Conservation (phyloP, 2,888 invertebrate species). For the Leucoma salicis region DNA sequence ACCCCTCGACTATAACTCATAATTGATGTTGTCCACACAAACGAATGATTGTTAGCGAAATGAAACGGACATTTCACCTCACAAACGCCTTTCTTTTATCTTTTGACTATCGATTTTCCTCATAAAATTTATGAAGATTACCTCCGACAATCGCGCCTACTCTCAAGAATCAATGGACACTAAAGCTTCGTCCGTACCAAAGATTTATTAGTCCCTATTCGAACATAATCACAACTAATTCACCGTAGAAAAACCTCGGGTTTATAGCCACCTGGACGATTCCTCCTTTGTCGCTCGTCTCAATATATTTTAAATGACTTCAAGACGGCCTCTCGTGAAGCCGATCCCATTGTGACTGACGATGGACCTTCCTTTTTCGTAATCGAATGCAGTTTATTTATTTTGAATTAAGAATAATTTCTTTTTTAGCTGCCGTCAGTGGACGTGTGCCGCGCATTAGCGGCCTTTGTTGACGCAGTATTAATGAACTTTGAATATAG, state of each 20-base stretch:
- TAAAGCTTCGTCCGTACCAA: constrained; percentile 46
- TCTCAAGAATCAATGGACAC: constrained; percentile 67
- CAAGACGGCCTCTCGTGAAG: constrained; percentile 58
- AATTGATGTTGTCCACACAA: constrained; percentile 41
- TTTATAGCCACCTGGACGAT: constrained; percentile 72
- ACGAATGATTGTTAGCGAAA: constrained; percentile 56
- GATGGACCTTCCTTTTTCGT: constrained; percentile 61
- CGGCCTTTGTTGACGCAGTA: constrained; percentile 65
- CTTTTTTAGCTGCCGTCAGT: constrained; percentile 73
- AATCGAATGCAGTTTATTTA: constrained; percentile 58
- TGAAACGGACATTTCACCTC: constrained; percentile 38
- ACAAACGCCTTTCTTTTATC: constrained; percentile 42
- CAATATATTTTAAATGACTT: constrained; percentile 81
- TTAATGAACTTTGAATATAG: constrained; percentile 66
- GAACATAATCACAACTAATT: constrained; percentile 77
- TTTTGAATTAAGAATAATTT: constrained; percentile 76
- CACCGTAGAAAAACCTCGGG: constrained; percentile 73
- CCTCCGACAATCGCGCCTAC: constrained; percentile 68
- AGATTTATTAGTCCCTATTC: constrained; percentile 78
- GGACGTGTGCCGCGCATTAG: constrained; percentile 79
- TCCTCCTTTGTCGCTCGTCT: constrained; percentile 63
- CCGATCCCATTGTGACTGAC: constrained; percentile 68
- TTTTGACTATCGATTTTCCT: constrained; percentile 52
- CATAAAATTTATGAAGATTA: constrained; percentile 76
- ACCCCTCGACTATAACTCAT: constrained; percentile 43